Evolutionary conservation across 2,797 vertebrate genomes (phyloP), one percentile per base, ranked within the genome.

Genomic region (Typhlichthys eigenmanni): DNA sequence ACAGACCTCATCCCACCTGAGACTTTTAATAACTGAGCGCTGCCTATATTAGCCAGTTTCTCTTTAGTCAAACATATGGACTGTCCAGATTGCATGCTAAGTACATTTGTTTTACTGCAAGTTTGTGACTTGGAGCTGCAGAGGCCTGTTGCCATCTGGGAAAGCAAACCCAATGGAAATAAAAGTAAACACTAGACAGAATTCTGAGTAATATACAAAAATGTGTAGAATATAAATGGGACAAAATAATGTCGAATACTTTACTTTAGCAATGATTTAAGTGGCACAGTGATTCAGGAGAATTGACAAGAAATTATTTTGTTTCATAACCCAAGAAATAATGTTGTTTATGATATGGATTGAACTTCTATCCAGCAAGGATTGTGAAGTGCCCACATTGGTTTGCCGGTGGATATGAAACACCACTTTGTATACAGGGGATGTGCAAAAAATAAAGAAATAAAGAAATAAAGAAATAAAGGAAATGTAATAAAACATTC

Each of bases 21-120:
- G 78, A 80, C 72, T 76, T 66, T 74, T n/a, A n/a, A n/a, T 69
- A 62, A 66, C 68, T 75, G 43, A 56, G 68, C 49, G 52, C 19
- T 51, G 51, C 77, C 13, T 77, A 61, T 69, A 69, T 38, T 5
- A 68, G 64, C 59, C 74, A 69, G 48, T 57, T 77, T 79, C 68
- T 74, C 76, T 81, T 82, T 69, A 86, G 83, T 74, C 60, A 63
- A 81, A 77, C 75, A 83, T 71, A 75, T 69, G 74, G 53, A 58
- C 55, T 38, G 63, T 69, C 71, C 63, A 34, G 56, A 55, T 74
- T 74, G 47, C 61, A 38, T 34, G 49, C 68, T 68, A 69, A 61
- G 82, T 80, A 74, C 62, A 71, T 79, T 83, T 78, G 67, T 73
- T 19, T 19, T 80, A 55, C 73, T 72, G 69, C 55, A 54, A 71